Percentiles rank a stretch among this genome's conserved stretches.
phyloP scores from a whole-genome alignment of 2,888 invertebrate species.

The Drosophila atroscutellata region DNA sequence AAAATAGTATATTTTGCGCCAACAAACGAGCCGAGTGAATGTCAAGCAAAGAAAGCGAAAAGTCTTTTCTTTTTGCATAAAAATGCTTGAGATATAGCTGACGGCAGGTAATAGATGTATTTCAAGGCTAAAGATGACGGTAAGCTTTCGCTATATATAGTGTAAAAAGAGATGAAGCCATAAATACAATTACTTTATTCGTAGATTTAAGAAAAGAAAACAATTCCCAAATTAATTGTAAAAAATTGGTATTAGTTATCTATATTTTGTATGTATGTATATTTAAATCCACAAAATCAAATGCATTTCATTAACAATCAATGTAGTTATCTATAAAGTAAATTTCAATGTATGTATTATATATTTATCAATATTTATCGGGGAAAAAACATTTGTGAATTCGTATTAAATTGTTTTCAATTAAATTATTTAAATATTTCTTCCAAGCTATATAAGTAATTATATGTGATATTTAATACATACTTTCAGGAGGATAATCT shows the following conservation, averaged over 20 bases:
- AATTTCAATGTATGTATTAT: no score
- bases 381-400: neutral
- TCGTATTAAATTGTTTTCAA: neutral
- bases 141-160: neutral
- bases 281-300: no score
- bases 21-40: slow-evolving; percentile 39
- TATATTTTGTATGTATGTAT: no score
- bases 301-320: no score
- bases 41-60: slow-evolving; percentile 44
- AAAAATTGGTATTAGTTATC: neutral
- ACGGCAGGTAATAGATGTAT: slow-evolving; percentile 4
- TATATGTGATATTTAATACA: neutral
- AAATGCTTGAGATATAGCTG: slow-evolving; percentile 17
- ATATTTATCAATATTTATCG: neutral
- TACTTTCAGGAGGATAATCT: neutral
- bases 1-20: slow-evolving; percentile 26
- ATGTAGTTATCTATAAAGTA: no score
- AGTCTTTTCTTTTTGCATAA: slow-evolving; percentile 21
- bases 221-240: neutral
- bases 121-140: slow-evolving; percentile 19
- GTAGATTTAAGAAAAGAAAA: neutral
- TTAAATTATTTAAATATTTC: neutral
- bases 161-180: neutral
- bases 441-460: neutral
- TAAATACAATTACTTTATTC: neutral